A percentile compares a stretch with the other conserved stretches of the same genome.
Evolutionary conservation across 2,113 vertebrate genomes (phyloP).

Genomic region (Oryzias woworae): DNA sequence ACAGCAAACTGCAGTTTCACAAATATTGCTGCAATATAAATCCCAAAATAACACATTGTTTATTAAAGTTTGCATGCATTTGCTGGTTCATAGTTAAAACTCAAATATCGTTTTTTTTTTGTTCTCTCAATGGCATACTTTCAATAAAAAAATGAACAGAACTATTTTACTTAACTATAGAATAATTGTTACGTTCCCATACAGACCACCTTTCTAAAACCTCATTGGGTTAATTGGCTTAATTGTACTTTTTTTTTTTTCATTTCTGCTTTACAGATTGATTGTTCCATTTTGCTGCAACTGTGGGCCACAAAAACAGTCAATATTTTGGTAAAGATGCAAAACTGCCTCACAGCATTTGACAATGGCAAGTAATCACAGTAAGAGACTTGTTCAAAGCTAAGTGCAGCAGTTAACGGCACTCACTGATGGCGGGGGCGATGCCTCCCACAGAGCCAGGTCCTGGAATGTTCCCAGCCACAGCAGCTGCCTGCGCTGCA

Average conservation of each 20-base stretch:
- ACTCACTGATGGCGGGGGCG: constrained; percentile 97
- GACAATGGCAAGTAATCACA: constrained; percentile 14
- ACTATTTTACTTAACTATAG: too few species aligned
- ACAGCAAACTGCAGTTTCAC: too few species aligned
- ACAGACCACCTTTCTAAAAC: too few species aligned
- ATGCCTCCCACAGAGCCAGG: constrained; percentile 96
- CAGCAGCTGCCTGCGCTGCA: constrained; percentile 91
- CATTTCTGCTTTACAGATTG: neutral
- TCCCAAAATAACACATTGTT: too few species aligned
- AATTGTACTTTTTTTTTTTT: neutral
- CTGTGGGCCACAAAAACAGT: neutral
- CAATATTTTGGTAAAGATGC: neutral
- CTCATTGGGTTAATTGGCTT: neutral
- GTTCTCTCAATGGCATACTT: too few species aligned
- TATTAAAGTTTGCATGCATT: too few species aligned
- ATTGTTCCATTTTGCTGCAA: too few species aligned
- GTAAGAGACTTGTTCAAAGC: constrained; percentile 19
- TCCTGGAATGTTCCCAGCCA: constrained; percentile 95
- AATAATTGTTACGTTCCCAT: too few species aligned
- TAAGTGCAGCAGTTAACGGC: constrained; percentile 16
- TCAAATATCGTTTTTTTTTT: too few species aligned
- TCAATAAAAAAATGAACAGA: too few species aligned
- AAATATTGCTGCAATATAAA: too few species aligned
- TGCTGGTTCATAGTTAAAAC: too few species aligned
- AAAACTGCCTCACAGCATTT: neutral